Evolutionary conservation across 2,113 vertebrate genomes (phyloP).

Genomic region (Empidonax alnorum): DNA sequence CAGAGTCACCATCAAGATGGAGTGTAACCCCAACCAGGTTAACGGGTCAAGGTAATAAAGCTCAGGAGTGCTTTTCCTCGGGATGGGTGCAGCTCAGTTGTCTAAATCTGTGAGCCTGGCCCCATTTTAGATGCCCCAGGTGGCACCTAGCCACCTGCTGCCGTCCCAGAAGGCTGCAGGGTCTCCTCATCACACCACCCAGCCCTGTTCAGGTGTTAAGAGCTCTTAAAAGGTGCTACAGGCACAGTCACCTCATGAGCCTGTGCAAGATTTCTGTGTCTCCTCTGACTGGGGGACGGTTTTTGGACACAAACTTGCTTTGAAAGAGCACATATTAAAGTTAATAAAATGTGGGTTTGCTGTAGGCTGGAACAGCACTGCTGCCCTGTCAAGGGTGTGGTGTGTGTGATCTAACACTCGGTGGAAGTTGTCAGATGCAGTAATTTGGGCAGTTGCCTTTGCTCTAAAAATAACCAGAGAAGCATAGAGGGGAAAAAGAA

Average conservation of each 20-base stretch:
- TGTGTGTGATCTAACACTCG: neutral
- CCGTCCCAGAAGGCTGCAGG: neutral
- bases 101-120: neutral
- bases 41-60: conserved; percentile 85
- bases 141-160: neutral
- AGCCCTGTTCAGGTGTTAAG: neutral
- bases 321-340: neutral
- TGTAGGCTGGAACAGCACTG: neutral
- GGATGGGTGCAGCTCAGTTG: neutral
- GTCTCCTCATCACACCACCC: neutral
- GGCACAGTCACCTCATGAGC: neutral
- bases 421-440: neutral
- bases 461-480: neutral
- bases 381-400: neutral
- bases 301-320: neutral
- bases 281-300: neutral
- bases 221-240: neutral
- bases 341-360: neutral
- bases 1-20: conserved; percentile 90
- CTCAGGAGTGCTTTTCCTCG: neutral
- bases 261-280: neutral
- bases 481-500: neutral
- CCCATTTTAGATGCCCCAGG: neutral
- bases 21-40: conserved; percentile 84
- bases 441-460: neutral